These are phyloP conservation scores for Diabrotica virgifera DNA, from an alignment of 1,140 invertebrate genomes.

Conservation along the genomic window DNA sequence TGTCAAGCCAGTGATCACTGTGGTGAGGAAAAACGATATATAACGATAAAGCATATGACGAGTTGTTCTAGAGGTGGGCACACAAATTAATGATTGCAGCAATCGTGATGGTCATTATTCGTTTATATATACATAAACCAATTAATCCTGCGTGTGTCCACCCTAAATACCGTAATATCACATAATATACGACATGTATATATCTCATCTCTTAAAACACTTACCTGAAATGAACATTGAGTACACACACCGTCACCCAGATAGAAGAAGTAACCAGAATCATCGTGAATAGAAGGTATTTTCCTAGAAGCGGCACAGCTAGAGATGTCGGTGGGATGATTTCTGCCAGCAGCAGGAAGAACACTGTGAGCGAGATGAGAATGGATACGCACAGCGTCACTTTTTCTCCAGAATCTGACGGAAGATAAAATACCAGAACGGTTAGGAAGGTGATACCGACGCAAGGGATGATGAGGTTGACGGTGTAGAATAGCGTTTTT, in stretches of 20 bases:
- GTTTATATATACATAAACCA: no score
- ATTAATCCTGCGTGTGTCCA: no score
- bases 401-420: slow-evolving; percentile 94
- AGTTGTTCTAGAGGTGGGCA: no score
- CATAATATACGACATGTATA: no score
- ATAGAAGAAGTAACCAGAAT: slow-evolving; percentile 95
- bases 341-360: slow-evolving; percentile 94
- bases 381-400: slow-evolving; percentile 96
- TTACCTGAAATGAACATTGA: slow-evolving; percentile 97
- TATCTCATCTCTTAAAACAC: slow-evolving; percentile 22
- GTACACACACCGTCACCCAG: slow-evolving; percentile 92
- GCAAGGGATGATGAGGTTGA: slow-evolving; percentile 87
- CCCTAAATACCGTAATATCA: no score
- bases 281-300: slow-evolving; percentile 97
- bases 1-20: no score
- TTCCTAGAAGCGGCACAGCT: slow-evolving; percentile 94
- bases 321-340: slow-evolving; percentile 97
- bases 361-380: slow-evolving; percentile 95
- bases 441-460: slow-evolving; percentile 91
- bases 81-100: no score
- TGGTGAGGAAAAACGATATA: no score
- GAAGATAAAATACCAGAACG: slow-evolving; percentile 92
- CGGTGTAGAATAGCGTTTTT: slow-evolving; percentile 89
- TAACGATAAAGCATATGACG: no score
- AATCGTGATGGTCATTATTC: no score